Conservation (phyloP, 1,140 invertebrate genomes). For the Drosophila parabipectinata region DNA sequence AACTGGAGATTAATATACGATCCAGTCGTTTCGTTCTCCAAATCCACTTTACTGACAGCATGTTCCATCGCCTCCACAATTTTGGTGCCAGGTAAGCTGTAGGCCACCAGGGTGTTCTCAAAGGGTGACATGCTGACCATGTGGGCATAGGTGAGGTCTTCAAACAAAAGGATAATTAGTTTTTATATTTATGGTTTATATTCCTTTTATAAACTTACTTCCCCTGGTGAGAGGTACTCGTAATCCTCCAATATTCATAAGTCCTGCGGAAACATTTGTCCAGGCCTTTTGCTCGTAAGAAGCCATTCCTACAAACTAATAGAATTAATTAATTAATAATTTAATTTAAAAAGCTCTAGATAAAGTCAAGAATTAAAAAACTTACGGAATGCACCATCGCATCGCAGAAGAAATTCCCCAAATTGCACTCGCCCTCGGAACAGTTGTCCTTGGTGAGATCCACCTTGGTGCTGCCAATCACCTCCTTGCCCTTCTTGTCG, state of each 20-base stretch:
- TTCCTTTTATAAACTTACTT: conserved; percentile 75
- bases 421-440: conserved; percentile 88
- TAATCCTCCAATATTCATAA: conserved; percentile 89
- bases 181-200: not conserved
- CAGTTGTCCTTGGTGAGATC: conserved; percentile 86
- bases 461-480: conserved; percentile 86
- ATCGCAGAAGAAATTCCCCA: conserved; percentile 91
- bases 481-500: conserved; percentile 85
- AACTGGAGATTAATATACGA: conserved; percentile 87
- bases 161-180: conserved; percentile 16
- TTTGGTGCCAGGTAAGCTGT: conserved; percentile 87
- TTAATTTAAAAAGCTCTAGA: no score
- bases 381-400: conserved; percentile 87
- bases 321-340: not conserved
- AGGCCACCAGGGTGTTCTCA: conserved; percentile 88
- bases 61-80: conserved; percentile 87
- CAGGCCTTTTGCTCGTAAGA: conserved; percentile 84
- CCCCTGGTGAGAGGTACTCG: conserved; percentile 86
- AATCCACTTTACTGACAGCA: conserved; percentile 83
- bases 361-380: not conserved
- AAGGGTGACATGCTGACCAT: conserved; percentile 89
- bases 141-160: conserved; percentile 88
- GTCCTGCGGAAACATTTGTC: conserved; percentile 88
- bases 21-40: conserved; percentile 78
- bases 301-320: conserved; percentile 67